Base-by-base conservation (phyloP, 2,888 invertebrate genomes). In the Eilema caniola region DNA sequence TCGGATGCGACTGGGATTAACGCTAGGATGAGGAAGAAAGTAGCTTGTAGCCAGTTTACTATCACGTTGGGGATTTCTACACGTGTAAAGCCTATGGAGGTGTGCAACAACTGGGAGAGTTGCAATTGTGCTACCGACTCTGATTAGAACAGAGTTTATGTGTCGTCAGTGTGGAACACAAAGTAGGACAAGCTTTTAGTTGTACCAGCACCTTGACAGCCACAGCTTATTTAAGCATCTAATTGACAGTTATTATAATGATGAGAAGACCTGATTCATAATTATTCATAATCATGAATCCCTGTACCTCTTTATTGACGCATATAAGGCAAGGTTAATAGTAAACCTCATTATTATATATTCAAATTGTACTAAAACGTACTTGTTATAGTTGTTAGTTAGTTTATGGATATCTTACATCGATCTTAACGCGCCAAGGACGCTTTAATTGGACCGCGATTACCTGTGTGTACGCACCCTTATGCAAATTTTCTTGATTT, bases 371-470 rank as follows among this genome's bases (percentile, higher is more conserved):
- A 23, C 24, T 37, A 37, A 62, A 64, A 64, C 47, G 16, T 41
- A 37, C 66, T 69, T 47, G 59, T 56, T 56, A 31, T 11, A 37
- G 60, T 69, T 47, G 47, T 56, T 61, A 31, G 11, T 24, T 47
- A 28, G 20, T 66, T 62, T 72, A 65, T 73, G 73, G 72, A 69
- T 69, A 73, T 70, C 67, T 76, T 47, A 59, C 67, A 73, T 77
- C 77, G 74, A 78, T 78, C 80, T 70, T 53, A 71, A 76, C 73
- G 76, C 77, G 81, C 41, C 70, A 79, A 82, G 75, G 68, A 76
- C 69, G 31, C 57, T 77, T 70, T 82, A 81, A 80, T 76, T 80
- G 73, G 61, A 59, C 20, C 61, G 62, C 71, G 70, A 72, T 74
- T 71, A 73, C 62, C 28, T 61, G 70, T 73, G 72, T 67, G 63